phyloP scores from a whole-genome alignment of 2,113 vertebrate species.

The Sceloporus tristichus region DNA sequence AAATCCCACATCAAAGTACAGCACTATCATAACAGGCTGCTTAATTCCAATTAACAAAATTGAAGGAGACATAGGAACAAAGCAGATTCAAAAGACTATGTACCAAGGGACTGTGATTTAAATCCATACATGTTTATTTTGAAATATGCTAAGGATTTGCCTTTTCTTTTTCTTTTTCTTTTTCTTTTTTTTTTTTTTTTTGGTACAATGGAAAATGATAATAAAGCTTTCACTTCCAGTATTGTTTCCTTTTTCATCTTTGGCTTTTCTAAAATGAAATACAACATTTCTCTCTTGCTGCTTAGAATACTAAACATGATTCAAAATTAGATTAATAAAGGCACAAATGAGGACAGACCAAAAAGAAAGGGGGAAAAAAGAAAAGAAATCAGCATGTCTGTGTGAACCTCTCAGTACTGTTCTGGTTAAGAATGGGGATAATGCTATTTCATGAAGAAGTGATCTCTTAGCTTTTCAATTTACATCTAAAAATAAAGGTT shows the following conservation, averaged over 20 bases:
- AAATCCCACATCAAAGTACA: slow-evolving; percentile 58
- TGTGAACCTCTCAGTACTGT: not conserved
- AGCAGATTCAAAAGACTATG: slow-evolving; percentile 30
- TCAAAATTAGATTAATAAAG: slow-evolving; percentile 24
- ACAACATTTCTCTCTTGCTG: not conserved
- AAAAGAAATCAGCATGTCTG: not conserved
- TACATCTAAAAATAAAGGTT: slow-evolving; percentile 3
- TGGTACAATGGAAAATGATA: slow-evolving; percentile 6
- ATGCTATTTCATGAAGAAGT: not conserved
- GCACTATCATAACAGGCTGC: slow-evolving; percentile 46
- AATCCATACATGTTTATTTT: slow-evolving; percentile 25
- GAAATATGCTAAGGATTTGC: not conserved
- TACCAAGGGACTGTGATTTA: not conserved
- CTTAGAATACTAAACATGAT: not conserved
- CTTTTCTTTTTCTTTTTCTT: not conserved
- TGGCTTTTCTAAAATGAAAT: slow-evolving; percentile 23
- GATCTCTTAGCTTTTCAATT: not conserved
- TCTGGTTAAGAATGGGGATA: not conserved
- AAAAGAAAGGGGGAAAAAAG: not conserved
- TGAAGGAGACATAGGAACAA: slow-evolving; percentile 42
- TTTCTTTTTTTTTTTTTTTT: too few species aligned
- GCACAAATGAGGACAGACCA: not conserved
- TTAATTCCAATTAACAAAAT: slow-evolving; percentile 58
- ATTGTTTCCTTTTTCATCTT: slow-evolving; percentile 11
- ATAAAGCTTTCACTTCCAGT: slow-evolving; percentile 37